A percentile compares a stretch with the other conserved stretches of the same genome.
These are phyloP conservation scores for Sarcophilus harrisii DNA, from an alignment of 2,797 vertebrate genomes.

Conservation along the genomic window DNA sequence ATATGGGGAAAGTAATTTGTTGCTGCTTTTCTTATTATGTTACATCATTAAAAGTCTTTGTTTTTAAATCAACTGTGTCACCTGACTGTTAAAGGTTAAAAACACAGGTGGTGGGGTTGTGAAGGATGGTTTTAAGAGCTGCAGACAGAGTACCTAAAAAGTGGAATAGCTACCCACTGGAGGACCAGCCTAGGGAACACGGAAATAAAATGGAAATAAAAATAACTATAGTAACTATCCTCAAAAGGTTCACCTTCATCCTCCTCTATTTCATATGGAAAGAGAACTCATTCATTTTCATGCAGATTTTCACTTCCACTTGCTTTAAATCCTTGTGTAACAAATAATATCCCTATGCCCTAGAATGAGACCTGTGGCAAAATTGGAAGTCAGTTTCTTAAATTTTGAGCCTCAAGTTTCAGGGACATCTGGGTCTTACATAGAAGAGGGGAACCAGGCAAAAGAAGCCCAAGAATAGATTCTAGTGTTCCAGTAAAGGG, in stretches of 20 bases:
- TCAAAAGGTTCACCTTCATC: not conserved
- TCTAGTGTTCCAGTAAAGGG: not conserved
- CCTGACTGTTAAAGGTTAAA: not conserved
- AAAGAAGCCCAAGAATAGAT: not conserved
- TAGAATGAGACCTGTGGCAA: not conserved
- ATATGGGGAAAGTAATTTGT: not conserved
- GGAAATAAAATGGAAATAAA: not conserved
- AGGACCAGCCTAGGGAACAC: not conserved
- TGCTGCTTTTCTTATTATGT: not conserved
- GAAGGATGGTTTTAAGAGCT: not conserved
- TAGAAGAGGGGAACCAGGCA: not conserved
- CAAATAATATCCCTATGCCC: not conserved
- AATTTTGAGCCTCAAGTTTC: not conserved
- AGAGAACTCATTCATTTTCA: not conserved
- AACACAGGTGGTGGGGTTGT: not conserved
- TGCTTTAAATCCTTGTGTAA: not conserved
- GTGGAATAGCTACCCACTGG: not conserved
- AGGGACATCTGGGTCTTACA: not conserved
- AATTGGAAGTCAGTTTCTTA: not conserved
- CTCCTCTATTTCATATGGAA: not conserved
- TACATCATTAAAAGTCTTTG: not conserved
- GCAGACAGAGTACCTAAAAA: not conserved
- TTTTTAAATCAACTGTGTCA: not conserved
- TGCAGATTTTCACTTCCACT: not conserved
- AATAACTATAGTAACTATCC: not conserved